A percentile compares a stretch with the other conserved stretches of the same genome.
These are phyloP conservation scores for Camponotus vicinus DNA, from an alignment of 1,140 invertebrate genomes.

Conservation along the genomic window DNA sequence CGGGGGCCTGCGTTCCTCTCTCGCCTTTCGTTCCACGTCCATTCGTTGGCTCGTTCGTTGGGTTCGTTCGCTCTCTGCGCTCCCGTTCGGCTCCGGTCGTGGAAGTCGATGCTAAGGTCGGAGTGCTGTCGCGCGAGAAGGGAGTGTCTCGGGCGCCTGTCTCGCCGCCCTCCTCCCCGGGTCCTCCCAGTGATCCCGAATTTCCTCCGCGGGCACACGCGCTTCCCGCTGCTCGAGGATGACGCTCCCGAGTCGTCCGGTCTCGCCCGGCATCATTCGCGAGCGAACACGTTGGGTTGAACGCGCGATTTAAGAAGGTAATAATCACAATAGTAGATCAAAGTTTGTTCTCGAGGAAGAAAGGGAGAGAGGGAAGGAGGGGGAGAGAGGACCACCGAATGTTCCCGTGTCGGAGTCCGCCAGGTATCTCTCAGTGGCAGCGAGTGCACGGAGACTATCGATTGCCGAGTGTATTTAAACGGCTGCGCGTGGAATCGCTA, in stretches of 20 bases:
- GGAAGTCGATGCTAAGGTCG: slow-evolving; percentile 80
- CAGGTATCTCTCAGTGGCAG: slow-evolving; percentile 7
- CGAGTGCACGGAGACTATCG: slow-evolving; percentile 44
- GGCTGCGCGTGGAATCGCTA: slow-evolving; percentile 31
- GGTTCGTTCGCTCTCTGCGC: slow-evolving; percentile 71
- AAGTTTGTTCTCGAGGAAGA: not conserved
- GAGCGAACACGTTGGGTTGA: not conserved
- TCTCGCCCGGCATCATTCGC: slow-evolving; percentile 43
- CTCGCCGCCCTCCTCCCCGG: slow-evolving; percentile 68
- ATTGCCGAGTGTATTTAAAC: slow-evolving; percentile 50
- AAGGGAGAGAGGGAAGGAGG: not conserved
- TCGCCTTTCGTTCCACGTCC: slow-evolving; percentile 76
- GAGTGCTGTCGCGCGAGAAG: slow-evolving; percentile 72
- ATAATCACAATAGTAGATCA: not conserved
- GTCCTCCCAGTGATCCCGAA: slow-evolving; percentile 42
- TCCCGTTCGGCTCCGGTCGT: slow-evolving; percentile 79
- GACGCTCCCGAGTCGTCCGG: slow-evolving; percentile 25
- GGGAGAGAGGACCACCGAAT: no score
- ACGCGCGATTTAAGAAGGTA: not conserved
- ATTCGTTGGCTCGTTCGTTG: slow-evolving; percentile 75
- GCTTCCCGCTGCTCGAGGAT: slow-evolving; percentile 44
- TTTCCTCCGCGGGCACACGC: slow-evolving; percentile 29
- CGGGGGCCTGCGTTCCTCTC: slow-evolving; percentile 70
- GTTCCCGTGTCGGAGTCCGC: not conserved
- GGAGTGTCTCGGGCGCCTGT: slow-evolving; percentile 74